A percentile compares a stretch with the other conserved stretches of the same genome.
Conservation (phyloP, 23 tunicate species). For the Corella eumyota region DNA sequence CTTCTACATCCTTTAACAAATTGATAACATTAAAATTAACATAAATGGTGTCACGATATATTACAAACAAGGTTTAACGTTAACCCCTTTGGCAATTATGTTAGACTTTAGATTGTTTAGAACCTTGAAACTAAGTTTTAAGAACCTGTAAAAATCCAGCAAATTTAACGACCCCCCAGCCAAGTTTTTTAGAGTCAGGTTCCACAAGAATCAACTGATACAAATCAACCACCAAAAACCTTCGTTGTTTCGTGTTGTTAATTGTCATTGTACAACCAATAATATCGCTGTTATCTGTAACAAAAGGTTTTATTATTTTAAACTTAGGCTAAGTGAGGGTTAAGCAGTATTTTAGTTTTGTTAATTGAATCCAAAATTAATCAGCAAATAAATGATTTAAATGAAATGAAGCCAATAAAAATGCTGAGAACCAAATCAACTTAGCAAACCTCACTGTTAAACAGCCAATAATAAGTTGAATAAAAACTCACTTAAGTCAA, state of each 20-base stretch:
- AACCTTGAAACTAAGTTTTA: no score
- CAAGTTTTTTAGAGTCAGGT: constrained; percentile 85
- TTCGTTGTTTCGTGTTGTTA: constrained; percentile 42
- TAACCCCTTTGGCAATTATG: no score
- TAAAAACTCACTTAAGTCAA: constrained; percentile 61
- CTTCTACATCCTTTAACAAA: constrained; percentile 73
- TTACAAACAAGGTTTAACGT: no score
- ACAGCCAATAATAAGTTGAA: no score
- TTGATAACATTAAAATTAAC: not conserved
- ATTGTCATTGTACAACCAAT: constrained; percentile 88
- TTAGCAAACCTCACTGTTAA: no score
- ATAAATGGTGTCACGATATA: not conserved
- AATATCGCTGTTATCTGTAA: constrained; percentile 79
- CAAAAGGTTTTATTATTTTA: not conserved
- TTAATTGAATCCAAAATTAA: not conserved
- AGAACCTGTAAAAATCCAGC: constrained; percentile 82
- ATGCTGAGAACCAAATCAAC: no score
- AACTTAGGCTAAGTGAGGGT: not conserved
- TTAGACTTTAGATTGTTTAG: no score
- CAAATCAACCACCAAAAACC: constrained; percentile 93
- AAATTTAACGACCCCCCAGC: constrained; percentile 98
- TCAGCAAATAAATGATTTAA: no score
- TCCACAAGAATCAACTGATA: constrained; percentile 94
- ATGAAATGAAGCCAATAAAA: no score
- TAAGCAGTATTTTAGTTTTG: not conserved